phyloP scores from a whole-genome alignment of 92 coral and sea anemone species.

The Epizoanthus scotinus region DNA sequence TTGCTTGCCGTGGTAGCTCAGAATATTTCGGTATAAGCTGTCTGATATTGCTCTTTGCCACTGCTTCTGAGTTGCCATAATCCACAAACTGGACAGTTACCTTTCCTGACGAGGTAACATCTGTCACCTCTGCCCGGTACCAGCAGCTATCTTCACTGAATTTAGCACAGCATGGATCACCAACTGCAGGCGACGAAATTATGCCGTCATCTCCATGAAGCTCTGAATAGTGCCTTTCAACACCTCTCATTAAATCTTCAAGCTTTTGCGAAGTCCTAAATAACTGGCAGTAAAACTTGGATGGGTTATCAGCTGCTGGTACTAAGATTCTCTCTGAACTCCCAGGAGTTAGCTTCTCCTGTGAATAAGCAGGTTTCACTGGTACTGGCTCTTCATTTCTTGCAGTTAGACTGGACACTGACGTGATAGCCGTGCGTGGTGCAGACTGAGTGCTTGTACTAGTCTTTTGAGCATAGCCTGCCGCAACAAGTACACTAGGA shows the following conservation, averaged over 20 bases:
- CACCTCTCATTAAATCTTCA: conserved; percentile 76
- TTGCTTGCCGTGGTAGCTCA: conserved; percentile 82
- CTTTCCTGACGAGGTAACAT: conserved; percentile 46
- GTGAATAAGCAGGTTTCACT: conserved; percentile 43
- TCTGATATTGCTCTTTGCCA: conserved; percentile 67
- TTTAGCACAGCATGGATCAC: conserved; percentile 92
- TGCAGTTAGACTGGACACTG: background rate
- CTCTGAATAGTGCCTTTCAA: conserved; percentile 64
- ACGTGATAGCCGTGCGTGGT: background rate
- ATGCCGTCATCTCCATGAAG: conserved; percentile 78
- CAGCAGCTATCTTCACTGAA: conserved; percentile 90
- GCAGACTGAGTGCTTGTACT: conserved; percentile 20
- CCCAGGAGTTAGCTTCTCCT: conserved; percentile 64
- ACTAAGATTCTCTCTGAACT: conserved; percentile 70
- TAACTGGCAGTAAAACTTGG: conserved; percentile 83
- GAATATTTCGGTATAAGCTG: conserved; percentile 83
- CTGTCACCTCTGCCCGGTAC: conserved; percentile 85
- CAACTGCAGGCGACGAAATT: conserved; percentile 76
- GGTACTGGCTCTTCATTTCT: conserved; percentile 5
- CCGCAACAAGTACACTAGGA: conserved; percentile 82
- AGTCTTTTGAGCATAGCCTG: conserved; percentile 77
- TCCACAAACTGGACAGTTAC: conserved; percentile 80
- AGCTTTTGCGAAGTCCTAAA: conserved; percentile 65
- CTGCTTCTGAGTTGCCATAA: conserved; percentile 85
- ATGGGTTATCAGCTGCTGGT: conserved; percentile 74